Conservation (phyloP, 1,140 invertebrate species). For the Lutraria rhynchaena region DNA sequence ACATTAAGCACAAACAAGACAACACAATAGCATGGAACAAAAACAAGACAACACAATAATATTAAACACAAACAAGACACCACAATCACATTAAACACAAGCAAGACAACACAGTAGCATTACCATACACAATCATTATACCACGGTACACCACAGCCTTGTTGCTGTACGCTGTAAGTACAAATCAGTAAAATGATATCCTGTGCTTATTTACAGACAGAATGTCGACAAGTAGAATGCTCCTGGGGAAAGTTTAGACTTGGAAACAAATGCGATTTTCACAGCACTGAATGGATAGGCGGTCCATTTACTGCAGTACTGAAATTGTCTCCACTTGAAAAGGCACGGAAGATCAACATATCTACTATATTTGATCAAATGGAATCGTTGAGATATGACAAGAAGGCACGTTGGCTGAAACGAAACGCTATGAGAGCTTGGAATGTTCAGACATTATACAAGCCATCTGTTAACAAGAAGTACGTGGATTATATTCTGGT, state of each 20-base stretch:
- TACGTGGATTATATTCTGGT: background rate
- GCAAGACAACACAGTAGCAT: too few species aligned
- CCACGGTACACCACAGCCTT: too few species aligned
- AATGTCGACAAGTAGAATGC: background rate
- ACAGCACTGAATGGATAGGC: background rate
- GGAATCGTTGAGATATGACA: background rate
- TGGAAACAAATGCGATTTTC: background rate
- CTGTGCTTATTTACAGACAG: too few species aligned
- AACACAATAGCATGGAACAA: too few species aligned
- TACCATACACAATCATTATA: too few species aligned
- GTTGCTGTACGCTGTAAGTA: too few species aligned
- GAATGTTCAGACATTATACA: background rate
- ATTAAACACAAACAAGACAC: too few species aligned
- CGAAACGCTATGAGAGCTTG: background rate
- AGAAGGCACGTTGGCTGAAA: background rate
- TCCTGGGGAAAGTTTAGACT: background rate
- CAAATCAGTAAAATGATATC: too few species aligned
- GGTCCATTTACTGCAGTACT: conserved; percentile 12
- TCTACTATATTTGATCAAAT: background rate
- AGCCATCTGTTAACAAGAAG: background rate
- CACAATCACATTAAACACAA: too few species aligned
- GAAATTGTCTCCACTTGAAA: background rate
- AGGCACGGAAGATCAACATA: background rate
- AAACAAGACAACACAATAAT: too few species aligned
- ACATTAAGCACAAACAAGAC: too few species aligned